Percentiles rank a stretch among this genome's conserved stretches.
These are phyloP conservation scores for Coptodon bakossiorum DNA, from an alignment of 2,113 vertebrate species.

Conservation along the genomic window DNA sequence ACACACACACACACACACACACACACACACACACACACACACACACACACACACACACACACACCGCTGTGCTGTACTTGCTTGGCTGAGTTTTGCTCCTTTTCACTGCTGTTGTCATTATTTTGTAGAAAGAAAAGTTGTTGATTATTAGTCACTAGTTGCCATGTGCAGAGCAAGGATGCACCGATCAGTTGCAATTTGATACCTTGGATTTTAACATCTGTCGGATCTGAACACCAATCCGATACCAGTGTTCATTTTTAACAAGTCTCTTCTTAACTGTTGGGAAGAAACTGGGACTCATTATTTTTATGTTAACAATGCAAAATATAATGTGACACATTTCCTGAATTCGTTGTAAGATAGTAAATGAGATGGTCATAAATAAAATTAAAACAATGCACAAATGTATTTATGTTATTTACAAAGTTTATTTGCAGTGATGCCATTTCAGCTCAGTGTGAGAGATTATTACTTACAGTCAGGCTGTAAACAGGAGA, in stretches of 20 bases:
- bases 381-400: neutral
- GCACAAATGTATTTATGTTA: neutral
- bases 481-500: neutral
- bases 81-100: neutral
- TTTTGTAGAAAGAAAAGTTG: neutral
- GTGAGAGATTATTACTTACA: neutral
- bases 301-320: neutral
- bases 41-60: neutral
- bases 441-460: fast-evolving
- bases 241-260: neutral
- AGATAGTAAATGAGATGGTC: neutral
- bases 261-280: neutral
- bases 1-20: too few species aligned
- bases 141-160: neutral
- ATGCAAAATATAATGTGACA: neutral
- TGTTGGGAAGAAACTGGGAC: neutral
- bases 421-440: neutral
- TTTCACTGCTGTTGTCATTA: neutral
- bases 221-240: neutral
- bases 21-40: neutral
- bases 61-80: neutral
- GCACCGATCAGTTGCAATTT: neutral
- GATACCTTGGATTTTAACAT: neutral
- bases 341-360: fast-evolving
- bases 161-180: fast-evolving